Base-by-base conservation (phyloP, 2,797 vertebrate species). In the Chaetophractus vellerosus region DNA sequence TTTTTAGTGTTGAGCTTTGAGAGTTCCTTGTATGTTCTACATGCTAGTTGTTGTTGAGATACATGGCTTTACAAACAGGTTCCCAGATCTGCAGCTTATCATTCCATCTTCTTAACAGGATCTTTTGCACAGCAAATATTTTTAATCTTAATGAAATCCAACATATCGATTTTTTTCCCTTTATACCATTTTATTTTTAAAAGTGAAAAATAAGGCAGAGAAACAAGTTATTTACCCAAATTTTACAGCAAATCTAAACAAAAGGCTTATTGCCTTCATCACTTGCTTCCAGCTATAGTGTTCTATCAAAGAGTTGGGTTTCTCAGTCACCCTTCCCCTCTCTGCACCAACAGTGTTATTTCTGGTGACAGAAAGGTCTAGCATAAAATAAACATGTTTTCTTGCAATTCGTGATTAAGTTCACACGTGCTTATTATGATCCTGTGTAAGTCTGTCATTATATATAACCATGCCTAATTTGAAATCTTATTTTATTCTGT, bases 71-170 rank as follows among this genome's bases (percentile, higher is more conserved):
- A 9, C 15, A 79, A 63, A 82, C 69, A 45, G 69, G 76, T 64
- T 75, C 61, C 81, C 16, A 41, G 2, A 1, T 41, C 28, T 33
- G 0, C 71, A 57, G 38, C 9, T 87, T 86, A 14, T 6, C 41
- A 28, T 88, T 74, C 84, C 26, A 80, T 84, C 21, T 31, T 69
- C 26, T 74, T 41, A 63, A 28, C 6, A 24, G 24, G 33, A 57
- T 69, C 14, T 26, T 74, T 57, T 57, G 0, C 28, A 45, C 10
- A 21, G 48, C n/a, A 55, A 57, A 41, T 52, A 9, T 85, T 57
- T 91, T 74, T n/a, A 38, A 74, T 84, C 19, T 88, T 79, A 59
- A 69, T 84, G 50, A 92, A 74, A 72, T 79, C 24, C 26, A 74
- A 10, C 33, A 38, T 38, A 33, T 9, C 9, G 18, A 5, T 21